phyloP scores from a whole-genome alignment of 2,797 vertebrate genomes.

The Sarcophilus harrisii region DNA sequence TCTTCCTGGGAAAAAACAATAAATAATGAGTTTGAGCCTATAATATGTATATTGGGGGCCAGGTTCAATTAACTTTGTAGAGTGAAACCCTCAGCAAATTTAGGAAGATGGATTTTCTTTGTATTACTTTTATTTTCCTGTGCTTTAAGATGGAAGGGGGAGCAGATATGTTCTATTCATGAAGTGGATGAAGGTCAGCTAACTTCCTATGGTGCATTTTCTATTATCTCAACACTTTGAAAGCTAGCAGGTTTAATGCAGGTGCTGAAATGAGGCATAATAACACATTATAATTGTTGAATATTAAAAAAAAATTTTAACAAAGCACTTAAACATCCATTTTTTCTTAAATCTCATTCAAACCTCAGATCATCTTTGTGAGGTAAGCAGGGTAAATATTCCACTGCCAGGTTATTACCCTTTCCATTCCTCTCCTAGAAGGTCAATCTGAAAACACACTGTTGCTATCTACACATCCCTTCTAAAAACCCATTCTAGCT shows the following conservation, averaged over 20 bases:
- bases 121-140: background rate
- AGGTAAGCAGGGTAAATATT: background rate
- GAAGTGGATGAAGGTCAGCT: background rate
- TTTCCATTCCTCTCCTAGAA: background rate
- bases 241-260: background rate
- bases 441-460: background rate
- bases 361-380: background rate
- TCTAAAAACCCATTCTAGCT: background rate
- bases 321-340: background rate
- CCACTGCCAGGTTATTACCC: background rate
- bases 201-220: background rate
- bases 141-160: background rate
- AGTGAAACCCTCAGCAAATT: background rate
- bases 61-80: background rate
- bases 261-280: background rate
- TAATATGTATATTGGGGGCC: background rate
- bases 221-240: background rate
- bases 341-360: background rate
- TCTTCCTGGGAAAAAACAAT: constrained; percentile 22
- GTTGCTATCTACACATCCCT: background rate
- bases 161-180: background rate
- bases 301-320: too few species aligned
- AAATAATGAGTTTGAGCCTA: background rate
- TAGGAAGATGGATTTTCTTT: background rate
- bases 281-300: background rate